Percentiles rank a stretch among this genome's conserved stretches.
Evolutionary conservation across 2,797 vertebrate species (phyloP).

Genomic region (Lateolabrax maculatus): DNA sequence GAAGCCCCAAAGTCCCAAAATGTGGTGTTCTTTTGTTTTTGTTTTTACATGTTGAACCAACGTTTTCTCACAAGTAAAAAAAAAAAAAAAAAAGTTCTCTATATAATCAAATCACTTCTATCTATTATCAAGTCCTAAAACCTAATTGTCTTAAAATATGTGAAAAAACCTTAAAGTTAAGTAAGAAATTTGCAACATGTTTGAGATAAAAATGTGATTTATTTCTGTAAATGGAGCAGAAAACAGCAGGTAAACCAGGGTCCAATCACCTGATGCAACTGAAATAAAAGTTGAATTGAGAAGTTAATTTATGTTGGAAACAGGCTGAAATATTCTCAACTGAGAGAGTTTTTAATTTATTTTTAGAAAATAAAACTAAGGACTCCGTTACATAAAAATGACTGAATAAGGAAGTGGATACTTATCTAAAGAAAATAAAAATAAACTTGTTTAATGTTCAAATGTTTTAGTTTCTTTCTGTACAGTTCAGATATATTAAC

Average conservation of each 20-base stretch:
- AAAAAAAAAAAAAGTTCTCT: background rate
- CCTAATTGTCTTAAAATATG: background rate
- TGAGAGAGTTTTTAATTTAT: background rate
- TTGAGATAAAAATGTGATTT: background rate
- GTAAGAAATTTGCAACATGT: no score
- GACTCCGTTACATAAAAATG: background rate
- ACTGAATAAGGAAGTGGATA: background rate
- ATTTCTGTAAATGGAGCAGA: background rate
- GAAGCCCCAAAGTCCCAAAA: constrained; percentile 10
- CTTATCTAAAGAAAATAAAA: background rate
- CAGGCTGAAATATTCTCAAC: background rate
- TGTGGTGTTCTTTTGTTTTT: background rate
- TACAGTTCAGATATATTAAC: constrained; percentile 8
- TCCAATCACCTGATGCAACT: background rate
- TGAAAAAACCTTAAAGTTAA: background rate
- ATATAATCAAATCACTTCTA: background rate
- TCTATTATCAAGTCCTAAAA: background rate
- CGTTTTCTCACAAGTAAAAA: background rate
- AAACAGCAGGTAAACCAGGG: background rate
- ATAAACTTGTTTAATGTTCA: background rate
- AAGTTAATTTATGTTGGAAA: background rate
- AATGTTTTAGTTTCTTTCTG: constrained; percentile 6
- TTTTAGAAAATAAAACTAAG: constrained; percentile 15
- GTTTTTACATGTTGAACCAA: background rate
- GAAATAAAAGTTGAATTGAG: background rate